Evolutionary conservation across 2,888 invertebrate genomes (phyloP).

Genomic region (Zygaena filipendulae): DNA sequence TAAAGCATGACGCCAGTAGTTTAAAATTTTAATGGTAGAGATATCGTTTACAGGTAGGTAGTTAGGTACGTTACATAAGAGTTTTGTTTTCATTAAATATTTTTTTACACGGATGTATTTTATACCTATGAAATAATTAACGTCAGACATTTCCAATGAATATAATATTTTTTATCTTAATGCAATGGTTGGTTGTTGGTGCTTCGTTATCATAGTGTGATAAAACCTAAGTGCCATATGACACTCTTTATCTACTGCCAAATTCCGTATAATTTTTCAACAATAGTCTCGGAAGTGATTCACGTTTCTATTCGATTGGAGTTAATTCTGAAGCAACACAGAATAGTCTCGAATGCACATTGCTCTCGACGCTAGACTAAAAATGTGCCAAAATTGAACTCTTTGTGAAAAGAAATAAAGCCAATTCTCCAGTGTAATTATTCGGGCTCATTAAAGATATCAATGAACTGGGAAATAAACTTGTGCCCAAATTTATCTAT

Average conservation of each 20-base stretch:
- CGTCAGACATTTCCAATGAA: conserved; percentile 1
- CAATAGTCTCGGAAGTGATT: not conserved
- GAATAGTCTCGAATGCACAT: no score
- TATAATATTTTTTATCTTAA: conserved; percentile 55
- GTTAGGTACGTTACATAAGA: not conserved
- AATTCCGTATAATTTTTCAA: conserved; percentile 30
- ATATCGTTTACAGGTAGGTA: not conserved
- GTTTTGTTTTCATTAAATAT: no score
- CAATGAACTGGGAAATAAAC: no score
- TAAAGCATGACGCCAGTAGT: conserved; percentile 40
- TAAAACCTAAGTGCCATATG: conserved; percentile 58
- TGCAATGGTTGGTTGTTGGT: conserved; percentile 50
- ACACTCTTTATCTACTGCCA: conserved; percentile 53
- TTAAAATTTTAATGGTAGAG: conserved; percentile 33
- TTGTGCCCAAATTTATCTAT: no score
- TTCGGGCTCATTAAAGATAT: no score
- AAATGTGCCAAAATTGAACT: no score
- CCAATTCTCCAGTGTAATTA: no score
- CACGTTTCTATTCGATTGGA: not conserved
- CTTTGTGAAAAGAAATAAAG: no score
- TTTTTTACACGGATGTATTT: not conserved
- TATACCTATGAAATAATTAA: no score
- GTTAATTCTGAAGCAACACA: no score
- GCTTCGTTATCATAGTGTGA: conserved; percentile 55
- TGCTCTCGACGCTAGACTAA: no score